Evolutionary conservation across 1,140 invertebrate species (phyloP), one percentile per base, ranked within the genome.

Genomic region (Lasioglossum albipes): DNA sequence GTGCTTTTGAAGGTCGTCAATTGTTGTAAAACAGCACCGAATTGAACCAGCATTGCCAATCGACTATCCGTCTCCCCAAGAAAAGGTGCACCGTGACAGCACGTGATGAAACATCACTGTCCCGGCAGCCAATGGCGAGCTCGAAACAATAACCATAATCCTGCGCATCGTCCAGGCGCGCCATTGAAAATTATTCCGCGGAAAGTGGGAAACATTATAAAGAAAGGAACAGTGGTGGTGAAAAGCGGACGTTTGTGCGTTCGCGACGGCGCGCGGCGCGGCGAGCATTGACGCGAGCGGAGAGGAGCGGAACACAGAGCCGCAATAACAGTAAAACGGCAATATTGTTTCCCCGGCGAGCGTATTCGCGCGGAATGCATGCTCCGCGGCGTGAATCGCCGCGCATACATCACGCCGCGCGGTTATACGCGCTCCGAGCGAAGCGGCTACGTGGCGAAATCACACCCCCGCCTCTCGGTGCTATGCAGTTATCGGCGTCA

Each of bases 181-280:
- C 71, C 82, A 85, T 87, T 87, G 85, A 84, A 85, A 87, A 87
- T 85, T 75, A 85, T 84, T 78, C 68, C 74, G 70, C 68, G 72
- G 61, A 72, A 59, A 66, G 61, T 36, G 52, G 74, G 71, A 77
- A 81, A 69, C 81, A 70, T 81, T n/a, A 68, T 77, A 69, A 71
- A 77, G 73, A 74, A 42, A 62, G 36, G 31, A 74, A 71, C 31
- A 13, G 31, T 27, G 31, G 13, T 18, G 10, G 31, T 6, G 65
- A 45, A 20, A 16, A 31, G 5, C 49, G 67, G 22, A 2, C 22
- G 59, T 49, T 83, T 78, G 59, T 65, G 66, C 71, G 75, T 67
- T 84, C 69, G 67, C 49, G 45, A 22, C 7, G 66, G n/a, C n/a
- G n/a, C n/a, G n/a, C n/a, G n/a, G n/a, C n/a, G n/a, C n/a, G n/a